Percentiles rank a stretch among this genome's conserved stretches.
phyloP scores from a whole-genome alignment of 2,888 invertebrate genomes.

The Bugula neritina region DNA sequence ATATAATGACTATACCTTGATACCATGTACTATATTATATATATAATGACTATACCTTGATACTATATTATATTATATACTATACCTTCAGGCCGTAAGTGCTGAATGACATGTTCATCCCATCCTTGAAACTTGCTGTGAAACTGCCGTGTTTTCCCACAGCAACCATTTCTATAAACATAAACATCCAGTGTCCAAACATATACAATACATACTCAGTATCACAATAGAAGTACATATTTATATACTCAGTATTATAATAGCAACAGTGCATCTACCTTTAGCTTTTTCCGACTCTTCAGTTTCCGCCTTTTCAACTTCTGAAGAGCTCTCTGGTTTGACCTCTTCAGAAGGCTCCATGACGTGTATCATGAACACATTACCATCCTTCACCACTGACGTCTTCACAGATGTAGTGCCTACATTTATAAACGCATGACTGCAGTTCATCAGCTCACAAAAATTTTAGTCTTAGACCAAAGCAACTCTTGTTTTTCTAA shows the following conservation, averaged over 20 bases:
- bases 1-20: too few relatives aligned
- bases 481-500: too few relatives aligned
- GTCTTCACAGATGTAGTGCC: conserved; percentile 43
- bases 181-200: neutral
- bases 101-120: conserved; percentile 46
- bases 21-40: too few relatives aligned
- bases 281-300: conserved; percentile 40
- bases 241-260: neutral
- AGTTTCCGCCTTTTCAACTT: conserved; percentile 37
- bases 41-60: too few relatives aligned
- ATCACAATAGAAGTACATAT: neutral
- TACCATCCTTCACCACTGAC: conserved; percentile 49
- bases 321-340: neutral
- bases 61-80: too few relatives aligned
- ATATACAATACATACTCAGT: too few relatives aligned
- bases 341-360: conserved; percentile 37
- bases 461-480: too few relatives aligned
- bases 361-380: conserved; percentile 49
- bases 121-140: conserved; percentile 44
- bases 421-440: too few relatives aligned
- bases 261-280: neutral
- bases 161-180: conserved; percentile 30
- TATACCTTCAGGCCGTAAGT: conserved; percentile 45
- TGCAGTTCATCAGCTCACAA: too few relatives aligned
- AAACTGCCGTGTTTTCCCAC: conserved; percentile 45